A percentile compares a stretch with the other conserved stretches of the same genome.
These are phyloP conservation scores for Dysmachus trigonus DNA, from an alignment of 2,888 invertebrate genomes.

Conservation along the genomic window DNA sequence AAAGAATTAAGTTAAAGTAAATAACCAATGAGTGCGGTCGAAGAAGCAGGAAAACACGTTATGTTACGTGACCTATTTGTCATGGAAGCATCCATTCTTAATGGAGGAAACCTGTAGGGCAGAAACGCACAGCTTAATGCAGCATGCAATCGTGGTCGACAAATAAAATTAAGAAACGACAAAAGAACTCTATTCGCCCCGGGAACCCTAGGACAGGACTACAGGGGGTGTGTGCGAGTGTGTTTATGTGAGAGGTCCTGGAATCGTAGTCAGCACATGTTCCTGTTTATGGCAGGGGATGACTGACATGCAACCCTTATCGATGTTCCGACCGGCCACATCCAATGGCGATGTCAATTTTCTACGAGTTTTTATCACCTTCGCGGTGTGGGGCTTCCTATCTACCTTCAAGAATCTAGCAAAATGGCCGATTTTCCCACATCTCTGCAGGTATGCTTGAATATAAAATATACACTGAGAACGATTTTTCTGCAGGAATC, in stretches of 20 bases:
- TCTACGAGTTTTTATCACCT: neutral
- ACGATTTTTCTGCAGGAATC: no score
- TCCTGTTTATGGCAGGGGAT: neutral
- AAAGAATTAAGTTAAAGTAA: conserved; percentile 36
- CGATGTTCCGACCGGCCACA: neutral
- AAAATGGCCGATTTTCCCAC: neutral
- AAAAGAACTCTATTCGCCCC: neutral
- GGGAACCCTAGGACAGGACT: neutral
- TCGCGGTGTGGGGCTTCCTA: neutral
- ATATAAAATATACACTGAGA: neutral
- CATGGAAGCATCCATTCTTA: conserved; percentile 47
- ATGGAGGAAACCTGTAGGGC: conserved; percentile 28
- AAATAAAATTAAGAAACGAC: neutral
- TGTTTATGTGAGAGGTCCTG: neutral
- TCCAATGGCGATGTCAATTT: neutral
- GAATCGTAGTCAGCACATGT: neutral
- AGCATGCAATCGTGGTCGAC: conserved; percentile 12
- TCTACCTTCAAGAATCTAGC: neutral
- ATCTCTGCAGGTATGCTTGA: neutral
- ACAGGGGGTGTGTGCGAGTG: neutral
- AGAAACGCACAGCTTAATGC: conserved; percentile 5
- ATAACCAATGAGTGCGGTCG: conserved; percentile 16
- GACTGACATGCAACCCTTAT: neutral
- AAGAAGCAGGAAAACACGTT: conserved; percentile 27
- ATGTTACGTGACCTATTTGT: conserved; percentile 49